Evolutionary conservation across 2,888 invertebrate genomes (phyloP).

Genomic region (Drosophila greeni): DNA sequence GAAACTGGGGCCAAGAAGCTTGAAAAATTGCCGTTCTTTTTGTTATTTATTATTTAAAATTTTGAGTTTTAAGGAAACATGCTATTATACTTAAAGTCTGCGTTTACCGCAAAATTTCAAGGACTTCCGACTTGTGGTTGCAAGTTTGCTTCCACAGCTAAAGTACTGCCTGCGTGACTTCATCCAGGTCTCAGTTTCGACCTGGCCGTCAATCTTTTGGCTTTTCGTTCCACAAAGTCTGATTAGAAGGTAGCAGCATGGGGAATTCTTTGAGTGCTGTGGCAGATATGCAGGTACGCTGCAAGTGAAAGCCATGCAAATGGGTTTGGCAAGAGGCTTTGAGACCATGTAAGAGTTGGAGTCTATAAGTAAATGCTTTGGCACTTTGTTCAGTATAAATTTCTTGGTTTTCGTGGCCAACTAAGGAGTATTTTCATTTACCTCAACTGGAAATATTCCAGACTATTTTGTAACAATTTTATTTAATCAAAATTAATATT

Average conservation of each 20-base stretch:
- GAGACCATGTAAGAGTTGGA: neutral
- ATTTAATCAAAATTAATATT: too few species aligned
- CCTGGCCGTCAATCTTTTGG: neutral
- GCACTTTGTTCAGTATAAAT: neutral
- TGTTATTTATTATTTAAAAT: too few species aligned
- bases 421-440: too few species aligned
- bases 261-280: constrained; percentile 12
- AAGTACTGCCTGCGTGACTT: constrained; percentile 22
- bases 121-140: constrained; percentile 13
- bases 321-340: neutral
- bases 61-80: too few species aligned
- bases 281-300: neutral
- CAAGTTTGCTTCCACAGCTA: constrained; percentile 30
- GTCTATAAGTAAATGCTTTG: neutral
- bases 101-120: too few species aligned
- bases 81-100: too few species aligned
- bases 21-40: too few species aligned
- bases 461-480: too few species aligned
- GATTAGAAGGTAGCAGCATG: constrained; percentile 45
- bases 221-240: constrained; percentile 27
- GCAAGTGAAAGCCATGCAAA: constrained; percentile 17
- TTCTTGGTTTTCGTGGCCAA: too few species aligned
- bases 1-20: too few species aligned
- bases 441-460: neutral
- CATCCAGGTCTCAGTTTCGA: neutral